phyloP scores from a whole-genome alignment of 1,140 invertebrate species.

The Magallana ariakensis region DNA sequence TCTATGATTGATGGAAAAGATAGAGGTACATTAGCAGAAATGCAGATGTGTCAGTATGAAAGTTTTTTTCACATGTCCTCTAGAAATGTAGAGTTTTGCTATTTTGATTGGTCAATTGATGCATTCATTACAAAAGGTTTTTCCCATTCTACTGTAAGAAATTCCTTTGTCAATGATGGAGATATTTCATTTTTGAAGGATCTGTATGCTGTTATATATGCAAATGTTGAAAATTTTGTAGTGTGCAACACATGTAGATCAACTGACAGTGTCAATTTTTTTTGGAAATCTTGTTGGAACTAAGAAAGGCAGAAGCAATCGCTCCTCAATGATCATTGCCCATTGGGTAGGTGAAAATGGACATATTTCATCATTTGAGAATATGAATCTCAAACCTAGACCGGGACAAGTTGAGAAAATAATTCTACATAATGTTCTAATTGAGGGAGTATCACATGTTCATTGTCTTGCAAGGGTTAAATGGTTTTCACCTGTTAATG shows the following conservation, averaged over 20 bases:
- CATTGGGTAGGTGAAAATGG: constrained; percentile 35
- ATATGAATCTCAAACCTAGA: background rate
- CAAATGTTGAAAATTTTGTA: background rate
- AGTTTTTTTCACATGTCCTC: background rate
- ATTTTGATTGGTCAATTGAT: constrained; percentile 6
- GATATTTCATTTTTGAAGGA: constrained; percentile 13
- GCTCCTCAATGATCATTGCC: constrained; percentile 38
- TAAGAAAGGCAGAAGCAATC: background rate
- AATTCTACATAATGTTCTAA: constrained; percentile 39
- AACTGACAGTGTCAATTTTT: constrained; percentile 16
- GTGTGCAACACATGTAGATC: constrained; percentile 19
- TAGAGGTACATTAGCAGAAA: constrained; percentile 20
- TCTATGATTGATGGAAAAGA: constrained; percentile 13
- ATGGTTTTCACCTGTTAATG: constrained; percentile 19
- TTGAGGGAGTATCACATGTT: constrained; percentile 18
- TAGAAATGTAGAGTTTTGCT: background rate
- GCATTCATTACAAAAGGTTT: background rate
- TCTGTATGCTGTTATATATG: constrained; percentile 34
- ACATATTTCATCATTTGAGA: background rate
- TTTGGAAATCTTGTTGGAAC: constrained; percentile 39
- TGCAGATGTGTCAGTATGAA: background rate
- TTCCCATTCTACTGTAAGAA: background rate
- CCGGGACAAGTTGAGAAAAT: constrained; percentile 45
- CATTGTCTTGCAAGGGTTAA: constrained; percentile 39
- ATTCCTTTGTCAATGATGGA: background rate